These are phyloP conservation scores for Mirounga angustirostris DNA, from an alignment of 2,113 vertebrate genomes.

Conservation along the genomic window DNA sequence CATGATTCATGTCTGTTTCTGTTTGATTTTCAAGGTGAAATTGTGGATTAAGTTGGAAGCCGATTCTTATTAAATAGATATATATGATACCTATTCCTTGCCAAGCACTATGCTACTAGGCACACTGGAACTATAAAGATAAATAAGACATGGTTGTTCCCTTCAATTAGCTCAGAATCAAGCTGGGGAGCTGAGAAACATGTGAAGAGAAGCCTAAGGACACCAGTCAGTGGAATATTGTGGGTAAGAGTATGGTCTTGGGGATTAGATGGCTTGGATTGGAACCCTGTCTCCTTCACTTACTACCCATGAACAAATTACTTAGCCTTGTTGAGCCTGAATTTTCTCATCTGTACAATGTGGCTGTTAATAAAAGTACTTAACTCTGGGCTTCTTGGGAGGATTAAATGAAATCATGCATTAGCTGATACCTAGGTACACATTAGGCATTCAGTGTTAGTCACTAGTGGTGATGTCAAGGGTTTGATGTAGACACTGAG, in stretches of 20 bases:
- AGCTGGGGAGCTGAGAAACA: slow-evolving; percentile 15
- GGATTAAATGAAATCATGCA: neutral
- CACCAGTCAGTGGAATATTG: neutral
- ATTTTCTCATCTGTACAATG: slow-evolving; percentile 48
- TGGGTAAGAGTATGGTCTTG: neutral
- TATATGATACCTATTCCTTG: slow-evolving; percentile 51
- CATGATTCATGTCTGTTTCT: slow-evolving; percentile 63
- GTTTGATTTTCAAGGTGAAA: slow-evolving; percentile 70
- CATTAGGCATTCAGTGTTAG: neutral
- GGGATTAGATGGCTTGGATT: neutral
- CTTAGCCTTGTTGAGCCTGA: neutral
- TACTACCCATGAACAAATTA: neutral
- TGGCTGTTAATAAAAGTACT: neutral
- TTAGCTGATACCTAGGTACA: slow-evolving; percentile 24
- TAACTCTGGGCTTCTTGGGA: slow-evolving; percentile 29
- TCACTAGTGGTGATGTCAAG: neutral
- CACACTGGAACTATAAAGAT: slow-evolving; percentile 52
- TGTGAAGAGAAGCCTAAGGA: slow-evolving; percentile 20
- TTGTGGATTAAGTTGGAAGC: slow-evolving; percentile 59
- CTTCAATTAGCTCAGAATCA: slow-evolving; percentile 54
- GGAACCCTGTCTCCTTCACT: neutral
- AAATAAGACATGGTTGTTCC: slow-evolving; percentile 15
- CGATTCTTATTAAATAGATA: slow-evolving; percentile 57
- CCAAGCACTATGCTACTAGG: slow-evolving; percentile 34
- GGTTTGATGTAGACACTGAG: neutral